phyloP scores from a whole-genome alignment of 2,797 vertebrate genomes.

The Arnoldichthys spilopterus region DNA sequence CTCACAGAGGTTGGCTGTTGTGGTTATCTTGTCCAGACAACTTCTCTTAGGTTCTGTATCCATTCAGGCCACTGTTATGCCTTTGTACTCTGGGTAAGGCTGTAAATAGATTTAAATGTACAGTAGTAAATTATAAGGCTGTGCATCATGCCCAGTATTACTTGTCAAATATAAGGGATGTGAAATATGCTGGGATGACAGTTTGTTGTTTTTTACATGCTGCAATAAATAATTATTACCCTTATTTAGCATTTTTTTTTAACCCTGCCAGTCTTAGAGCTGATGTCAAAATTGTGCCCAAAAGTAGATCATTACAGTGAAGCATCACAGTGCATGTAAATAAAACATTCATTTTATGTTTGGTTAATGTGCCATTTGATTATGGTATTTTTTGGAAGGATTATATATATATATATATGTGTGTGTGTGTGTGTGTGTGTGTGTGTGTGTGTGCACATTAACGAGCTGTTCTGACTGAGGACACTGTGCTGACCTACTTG shows the following conservation, averaged over 20 bases:
- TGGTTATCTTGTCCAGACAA: not conserved
- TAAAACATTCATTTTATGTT: no score
- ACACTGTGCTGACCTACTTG: no score
- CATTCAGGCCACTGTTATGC: not conserved
- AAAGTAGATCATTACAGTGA: no score
- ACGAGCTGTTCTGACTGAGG: no score
- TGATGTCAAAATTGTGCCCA: no score
- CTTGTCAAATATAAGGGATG: not conserved
- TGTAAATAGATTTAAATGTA: slow-evolving; percentile 41
- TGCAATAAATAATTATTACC: slow-evolving; percentile 27
- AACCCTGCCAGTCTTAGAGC: not conserved
- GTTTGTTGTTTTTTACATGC: slow-evolving; percentile 11
- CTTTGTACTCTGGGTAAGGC: not conserved
- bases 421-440: no score
- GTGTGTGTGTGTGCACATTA: no score
- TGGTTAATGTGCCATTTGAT: no score
- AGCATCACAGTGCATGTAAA: no score
- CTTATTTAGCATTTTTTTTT: not conserved
- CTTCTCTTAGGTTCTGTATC: not conserved
- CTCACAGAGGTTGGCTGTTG: not conserved
- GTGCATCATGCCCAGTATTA: not conserved
- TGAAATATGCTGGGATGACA: not conserved
- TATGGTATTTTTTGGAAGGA: no score
- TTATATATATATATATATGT: no score
- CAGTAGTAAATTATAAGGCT: not conserved